Evolutionary conservation across 2,888 invertebrate genomes (phyloP), one percentile per base, ranked within the genome.

Genomic region (Macaria liturata): DNA sequence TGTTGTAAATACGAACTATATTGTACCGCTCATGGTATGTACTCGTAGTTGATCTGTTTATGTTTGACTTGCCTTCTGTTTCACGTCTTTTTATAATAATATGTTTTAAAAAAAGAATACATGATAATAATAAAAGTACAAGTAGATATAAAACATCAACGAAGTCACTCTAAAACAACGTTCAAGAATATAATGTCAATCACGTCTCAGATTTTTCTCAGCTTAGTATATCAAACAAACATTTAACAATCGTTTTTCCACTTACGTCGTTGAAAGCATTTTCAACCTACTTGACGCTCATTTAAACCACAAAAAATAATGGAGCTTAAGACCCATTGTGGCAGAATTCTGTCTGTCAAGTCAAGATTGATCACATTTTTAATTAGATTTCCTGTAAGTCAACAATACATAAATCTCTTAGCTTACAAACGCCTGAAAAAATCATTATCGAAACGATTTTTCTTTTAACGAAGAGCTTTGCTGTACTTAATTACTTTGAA

Each of bases 351-450:
- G 52, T 61, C 59, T 53, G 67, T 69, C 75, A 51, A 63, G 64
- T n/a, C 54, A 66, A 86, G 87, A 87, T 86, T 86, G 85, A 86
- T 85, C 83, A 65, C 64, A 69, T 71, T 85, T 84, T 86, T 84
- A 86, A 86, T 87, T 87, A 84, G 75, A 76, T 72, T 83, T 83
- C 80, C 83, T 81, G 74, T 76, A 4, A 80, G 84, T 84, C 81
- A 83, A 83, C 83, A 84, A 75, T 75, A 68, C 77, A 83, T 84
- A 79, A 83, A 81, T 85, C 83, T 83, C 79, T 57, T 68, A 68
- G 66, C 72, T 75, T 70, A 73, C 61, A 62, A 70, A 74, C 63
- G 59, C 75, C 76, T 20, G 77, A 77, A 72, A 69, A 81, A 75
- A 76, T 72, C 67, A 61, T 65, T 63, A 68, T 45, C 5, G 3